Evolutionary conservation across 2,797 vertebrate genomes (phyloP), one percentile per base, ranked within the genome.

Genomic region (Neopelma chrysocephalum): DNA sequence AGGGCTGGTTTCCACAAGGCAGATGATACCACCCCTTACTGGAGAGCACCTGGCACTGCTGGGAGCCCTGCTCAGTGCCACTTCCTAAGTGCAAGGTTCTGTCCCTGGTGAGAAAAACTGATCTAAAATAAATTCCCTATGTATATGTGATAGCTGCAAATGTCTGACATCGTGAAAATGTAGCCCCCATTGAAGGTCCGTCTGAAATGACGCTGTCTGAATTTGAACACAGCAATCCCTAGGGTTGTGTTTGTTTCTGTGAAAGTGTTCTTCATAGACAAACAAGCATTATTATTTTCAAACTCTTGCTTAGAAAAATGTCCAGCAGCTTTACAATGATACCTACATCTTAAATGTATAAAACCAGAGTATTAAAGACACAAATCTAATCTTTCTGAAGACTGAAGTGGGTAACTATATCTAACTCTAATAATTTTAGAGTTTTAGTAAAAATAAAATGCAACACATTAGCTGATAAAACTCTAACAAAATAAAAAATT

Each of bases 21-120:
- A 90, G 88, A 26, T 86, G 82, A 69, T 88, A 50, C 77, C 82
- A 90, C 65, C 90, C 58, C 91, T 93, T 70, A 12, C 91, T 88
- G 95, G 87, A 88, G 72, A 91, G 87, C 75, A 45, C 19, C 43
- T 3, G 73, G 38, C 86, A 75, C 32, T 90, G 93, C 85, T 40
- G 60, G 78, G 21, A 92, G 34, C 45, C 42, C 56, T n/a, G 53
- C 58, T 40, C 78, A n/a, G 0, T 2, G 4, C 6, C 1, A 26
- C 58, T 64, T 5, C 20, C 48, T 45, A 5, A 40, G 29, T 1
- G 19, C 12, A 12, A 27, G 8, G 32, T 2, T 64, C 76, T 65
- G 61, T 4, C 47, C 54, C 5, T n/a, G 3, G 2, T 3, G 6
- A 53, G 65, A 15, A 53, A 69, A 48, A 58, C 5, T 10, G 34